These are phyloP conservation scores for Hemiscyllium ocellatum DNA, from an alignment of 2,113 vertebrate genomes.

Conservation along the genomic window DNA sequence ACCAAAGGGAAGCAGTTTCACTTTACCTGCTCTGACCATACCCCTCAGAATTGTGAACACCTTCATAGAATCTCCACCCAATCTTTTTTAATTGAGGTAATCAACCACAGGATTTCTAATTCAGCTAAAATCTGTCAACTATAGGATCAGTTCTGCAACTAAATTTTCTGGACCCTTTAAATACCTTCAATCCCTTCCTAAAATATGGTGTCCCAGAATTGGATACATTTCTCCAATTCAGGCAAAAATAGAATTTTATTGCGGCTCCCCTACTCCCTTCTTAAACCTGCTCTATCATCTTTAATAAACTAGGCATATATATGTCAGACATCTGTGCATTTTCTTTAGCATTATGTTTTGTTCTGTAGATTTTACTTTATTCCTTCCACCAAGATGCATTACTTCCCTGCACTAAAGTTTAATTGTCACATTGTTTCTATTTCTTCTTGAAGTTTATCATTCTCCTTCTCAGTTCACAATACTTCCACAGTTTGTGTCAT, in stretches of 20 bases:
- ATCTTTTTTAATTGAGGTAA: background rate
- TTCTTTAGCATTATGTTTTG: background rate
- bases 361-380: background rate
- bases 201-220: background rate
- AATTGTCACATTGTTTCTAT: background rate
- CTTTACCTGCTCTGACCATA: background rate
- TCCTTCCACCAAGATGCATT: background rate
- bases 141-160: background rate
- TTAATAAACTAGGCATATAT: background rate
- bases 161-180: background rate
- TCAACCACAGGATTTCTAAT: background rate
- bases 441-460: background rate
- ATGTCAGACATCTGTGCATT: background rate
- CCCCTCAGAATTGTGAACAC: background rate
- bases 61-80: background rate
- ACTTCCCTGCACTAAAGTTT: background rate
- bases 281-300: background rate
- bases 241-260: background rate
- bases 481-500: background rate
- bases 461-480: background rate
- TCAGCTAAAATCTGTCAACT: background rate
- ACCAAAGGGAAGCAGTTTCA: background rate
- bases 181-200: background rate
- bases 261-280: background rate
- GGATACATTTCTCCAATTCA: background rate